Evolutionary conservation across 2,797 vertebrate species (phyloP), one percentile per base, ranked within the genome.

Genomic region (Ambastaia sidthimunki): DNA sequence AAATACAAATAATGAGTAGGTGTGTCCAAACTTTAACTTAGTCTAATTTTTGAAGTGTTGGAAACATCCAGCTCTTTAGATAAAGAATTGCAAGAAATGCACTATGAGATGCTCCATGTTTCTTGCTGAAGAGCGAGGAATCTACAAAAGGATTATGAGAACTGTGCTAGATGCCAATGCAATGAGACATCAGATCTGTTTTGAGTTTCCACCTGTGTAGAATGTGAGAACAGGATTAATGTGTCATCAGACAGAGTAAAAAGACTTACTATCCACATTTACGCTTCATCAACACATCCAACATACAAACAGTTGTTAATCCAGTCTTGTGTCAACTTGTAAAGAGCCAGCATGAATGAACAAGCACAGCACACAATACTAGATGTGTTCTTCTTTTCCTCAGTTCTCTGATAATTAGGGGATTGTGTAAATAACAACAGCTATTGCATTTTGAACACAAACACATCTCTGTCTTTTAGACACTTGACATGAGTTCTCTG

Each of bases 271-370:
- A 47, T 59, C 66, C 57, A 48, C 82, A 76, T 52, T 68, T 62
- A 69, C 50, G 79, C 31, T 76, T 48, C 80, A 55, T 81, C 73
- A 68, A 73, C 71, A 74, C 25, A 25, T 71, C 21, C 31, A 65
- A 52, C 67, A 62, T 63, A 77, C 62, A 66, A 41, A 60, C 47
- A 63, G 74, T 28, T 37, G 68, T 25, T 84, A 86, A 80, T 84
- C 81, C 34, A 65, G 65, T 82, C 84, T 5, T 86, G 87, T 76
- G 82, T 76, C 75, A 74, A 85, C 87, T 85, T 85, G 88, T 66
- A 68, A 86, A 78, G 60, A 69, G 37, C 16, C 37, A 6, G 11
- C 81, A 74, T 68, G 77, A 82, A 75, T 50, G 48, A 31, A 47
- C 76, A 67, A 78, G 65, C 55, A 74, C 57, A 83, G 74, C 50